phyloP scores from a whole-genome alignment of 53 echinoderm and acorn worm species.

The Astropecten irregularis region DNA sequence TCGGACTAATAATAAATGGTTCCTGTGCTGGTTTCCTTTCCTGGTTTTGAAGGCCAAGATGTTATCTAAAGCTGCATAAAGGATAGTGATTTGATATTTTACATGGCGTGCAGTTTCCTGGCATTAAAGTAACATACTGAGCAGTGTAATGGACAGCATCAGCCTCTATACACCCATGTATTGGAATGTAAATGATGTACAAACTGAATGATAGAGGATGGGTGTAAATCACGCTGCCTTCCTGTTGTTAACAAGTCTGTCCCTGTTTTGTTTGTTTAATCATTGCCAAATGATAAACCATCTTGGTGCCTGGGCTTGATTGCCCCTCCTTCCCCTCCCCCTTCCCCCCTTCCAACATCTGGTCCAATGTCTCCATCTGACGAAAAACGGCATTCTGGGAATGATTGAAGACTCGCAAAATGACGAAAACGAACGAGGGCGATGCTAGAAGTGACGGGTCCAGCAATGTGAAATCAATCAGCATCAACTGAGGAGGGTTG shows the following conservation, averaged over 20 bases:
- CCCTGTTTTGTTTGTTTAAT: conserved; percentile 40
- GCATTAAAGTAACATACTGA: too few species aligned
- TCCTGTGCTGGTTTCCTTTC: too few species aligned
- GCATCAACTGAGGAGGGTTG: neutral
- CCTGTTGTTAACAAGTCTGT: conserved; percentile 24
- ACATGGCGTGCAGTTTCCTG: too few species aligned
- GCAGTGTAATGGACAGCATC: too few species aligned
- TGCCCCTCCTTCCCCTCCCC: neutral
- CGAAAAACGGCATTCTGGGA: neutral
- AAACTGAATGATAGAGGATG: neutral
- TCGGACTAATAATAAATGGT: too few species aligned
- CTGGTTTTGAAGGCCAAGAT: too few species aligned
- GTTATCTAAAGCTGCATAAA: too few species aligned
- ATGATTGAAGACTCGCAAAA: conserved; percentile 4
- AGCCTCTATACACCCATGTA: too few species aligned
- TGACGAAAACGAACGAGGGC: neutral
- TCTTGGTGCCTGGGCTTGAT: neutral
- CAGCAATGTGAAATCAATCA: conserved; percentile 43
- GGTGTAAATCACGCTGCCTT: conserved; percentile 10
- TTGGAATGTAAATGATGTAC: too few species aligned
- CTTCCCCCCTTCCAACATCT: too few species aligned
- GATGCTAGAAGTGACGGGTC: neutral
- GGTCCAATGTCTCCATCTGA: too few species aligned
- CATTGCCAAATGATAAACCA: conserved; percentile 35
- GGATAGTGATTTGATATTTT: too few species aligned